Conservation (phyloP, 2,113 vertebrate genomes). For the Anoplopoma fimbria region DNA sequence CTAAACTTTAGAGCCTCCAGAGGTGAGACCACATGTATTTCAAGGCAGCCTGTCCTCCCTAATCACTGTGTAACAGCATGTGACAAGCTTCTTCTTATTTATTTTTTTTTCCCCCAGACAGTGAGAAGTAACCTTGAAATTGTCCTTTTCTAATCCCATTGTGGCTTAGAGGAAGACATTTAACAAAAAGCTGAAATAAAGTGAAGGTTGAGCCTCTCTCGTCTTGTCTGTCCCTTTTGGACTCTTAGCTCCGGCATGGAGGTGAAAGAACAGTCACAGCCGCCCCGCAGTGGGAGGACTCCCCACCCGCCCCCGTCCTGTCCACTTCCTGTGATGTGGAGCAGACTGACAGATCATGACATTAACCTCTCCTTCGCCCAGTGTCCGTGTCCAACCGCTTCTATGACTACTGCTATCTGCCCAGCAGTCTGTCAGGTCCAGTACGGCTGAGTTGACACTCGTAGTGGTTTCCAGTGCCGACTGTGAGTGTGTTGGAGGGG, state of each 20-base stretch:
- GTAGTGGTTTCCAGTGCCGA: not conserved
- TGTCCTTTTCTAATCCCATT: slow-evolving; percentile 58
- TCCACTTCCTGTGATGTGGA: slow-evolving; percentile 30
- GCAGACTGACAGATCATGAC: slow-evolving; percentile 46
- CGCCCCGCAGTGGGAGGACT: slow-evolving; percentile 16
- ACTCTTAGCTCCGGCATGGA: slow-evolving; percentile 12
- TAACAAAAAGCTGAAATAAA: slow-evolving; percentile 36
- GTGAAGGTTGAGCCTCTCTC: not conserved
- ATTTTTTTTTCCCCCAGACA: not conserved
- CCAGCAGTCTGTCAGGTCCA: slow-evolving; percentile 14
- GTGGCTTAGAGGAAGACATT: slow-evolving; percentile 34
- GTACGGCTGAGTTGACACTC: slow-evolving; percentile 4
- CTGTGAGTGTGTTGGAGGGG: not conserved
- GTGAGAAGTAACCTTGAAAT: slow-evolving; percentile 53
- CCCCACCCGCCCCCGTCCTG: not conserved
- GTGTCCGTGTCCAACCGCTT: slow-evolving; percentile 14
- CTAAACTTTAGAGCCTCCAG: slow-evolving; percentile 21
- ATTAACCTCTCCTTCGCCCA: slow-evolving; percentile 34
- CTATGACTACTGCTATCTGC: slow-evolving; percentile 13
- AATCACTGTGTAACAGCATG: not conserved
- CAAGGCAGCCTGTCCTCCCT: slow-evolving; percentile 13
- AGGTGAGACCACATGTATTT: slow-evolving; percentile 35
- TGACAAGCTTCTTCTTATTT: slow-evolving; percentile 15
- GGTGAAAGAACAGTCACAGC: slow-evolving; percentile 49
- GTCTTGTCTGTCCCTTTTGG: slow-evolving; percentile 34